These are phyloP conservation scores for Apodemia duryi DNA, from an alignment of 2,888 invertebrate species.

Conservation along the genomic window DNA sequence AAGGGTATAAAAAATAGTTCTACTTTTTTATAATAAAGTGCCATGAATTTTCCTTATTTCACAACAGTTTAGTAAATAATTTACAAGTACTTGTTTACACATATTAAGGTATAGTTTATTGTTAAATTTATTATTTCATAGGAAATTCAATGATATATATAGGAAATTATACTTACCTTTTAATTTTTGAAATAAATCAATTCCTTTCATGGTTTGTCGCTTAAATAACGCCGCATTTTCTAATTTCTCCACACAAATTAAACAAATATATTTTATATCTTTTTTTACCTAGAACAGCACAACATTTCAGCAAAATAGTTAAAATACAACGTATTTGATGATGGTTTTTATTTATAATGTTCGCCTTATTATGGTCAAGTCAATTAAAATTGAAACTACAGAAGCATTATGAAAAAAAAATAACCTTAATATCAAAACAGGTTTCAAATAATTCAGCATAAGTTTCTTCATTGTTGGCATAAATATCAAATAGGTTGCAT, in stretches of 20 bases:
- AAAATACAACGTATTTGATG: not conserved
- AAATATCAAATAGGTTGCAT: conserved; percentile 72
- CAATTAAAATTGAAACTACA: not conserved
- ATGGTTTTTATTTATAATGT: not conserved
- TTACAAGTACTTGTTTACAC: too few species aligned
- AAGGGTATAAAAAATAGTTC: too few species aligned
- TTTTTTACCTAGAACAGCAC: conserved; percentile 45
- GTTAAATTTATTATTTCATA: too few species aligned
- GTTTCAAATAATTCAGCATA: conserved; percentile 69
- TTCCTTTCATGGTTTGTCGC: conserved; percentile 50
- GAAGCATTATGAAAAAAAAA: conserved; percentile 24
- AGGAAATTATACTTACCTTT: conserved; percentile 42
- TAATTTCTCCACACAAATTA: conserved; percentile 52
- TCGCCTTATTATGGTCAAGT: not conserved
- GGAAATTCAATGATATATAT: not conserved
- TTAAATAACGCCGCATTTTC: conserved; percentile 52
- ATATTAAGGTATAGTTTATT: too few species aligned
- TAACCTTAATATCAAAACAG: conserved; percentile 67
- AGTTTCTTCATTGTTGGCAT: conserved; percentile 61
- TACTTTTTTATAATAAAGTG: too few species aligned
- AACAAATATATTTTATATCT: conserved; percentile 59
- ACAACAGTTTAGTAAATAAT: too few species aligned
- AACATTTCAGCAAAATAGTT: not conserved
- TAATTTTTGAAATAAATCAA: conserved; percentile 49
- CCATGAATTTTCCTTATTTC: too few species aligned